Base-by-base conservation (phyloP, 2,113 vertebrate species). In the Trachemys scripta region DNA sequence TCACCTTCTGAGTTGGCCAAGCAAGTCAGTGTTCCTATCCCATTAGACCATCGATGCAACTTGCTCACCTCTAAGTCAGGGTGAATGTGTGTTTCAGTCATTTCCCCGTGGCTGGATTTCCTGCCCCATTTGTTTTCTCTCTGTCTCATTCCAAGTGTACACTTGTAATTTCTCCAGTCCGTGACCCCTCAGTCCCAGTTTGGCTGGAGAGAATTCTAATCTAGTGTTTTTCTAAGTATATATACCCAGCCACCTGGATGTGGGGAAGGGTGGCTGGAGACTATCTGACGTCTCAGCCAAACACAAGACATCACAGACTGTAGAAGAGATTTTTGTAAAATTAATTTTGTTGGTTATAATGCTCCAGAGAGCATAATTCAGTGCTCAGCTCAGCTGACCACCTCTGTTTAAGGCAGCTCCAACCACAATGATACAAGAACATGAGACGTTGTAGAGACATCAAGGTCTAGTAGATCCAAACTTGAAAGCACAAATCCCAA, bases 281-380 rank as follows among this genome's bases (percentile, higher is more conserved):
- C 88, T 92, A 93, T 92, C 94, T 87, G 92, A 90, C 80, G 42
- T 49, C 88, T 82, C 86, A 92, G 90, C 88, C 91, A 76, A 95
- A 42, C 1, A 1, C 59, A 27, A 87, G 94, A 94, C 51, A 91
- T 82, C 2, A 1, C 86, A 80, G 95, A 94, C 72, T 86, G 85
- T 83, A 87, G 84, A 90, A 76, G 27, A 88, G 8, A 24, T 95
- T 89, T 85, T 89, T 89, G 83, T 97, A 94, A 94, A 78, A 85
- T 93, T 90, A 51, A 94, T 95, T 94, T 89, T 0, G 1, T 83
- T 62, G 75, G 49, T 86, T 92, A 11, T 89, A 95, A 94, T 90
- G 90, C 57, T 87, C 17, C 19, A 5, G 82, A 80, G 94, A 87
- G 79, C n/a, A 84, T 47, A 22, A 56, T 13, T 84, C 62, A 42